Percentiles rank a stretch among this genome's conserved stretches.
Conservation (phyloP, 2,113 vertebrate species). For the Ictidomys tridecemlineatus region DNA sequence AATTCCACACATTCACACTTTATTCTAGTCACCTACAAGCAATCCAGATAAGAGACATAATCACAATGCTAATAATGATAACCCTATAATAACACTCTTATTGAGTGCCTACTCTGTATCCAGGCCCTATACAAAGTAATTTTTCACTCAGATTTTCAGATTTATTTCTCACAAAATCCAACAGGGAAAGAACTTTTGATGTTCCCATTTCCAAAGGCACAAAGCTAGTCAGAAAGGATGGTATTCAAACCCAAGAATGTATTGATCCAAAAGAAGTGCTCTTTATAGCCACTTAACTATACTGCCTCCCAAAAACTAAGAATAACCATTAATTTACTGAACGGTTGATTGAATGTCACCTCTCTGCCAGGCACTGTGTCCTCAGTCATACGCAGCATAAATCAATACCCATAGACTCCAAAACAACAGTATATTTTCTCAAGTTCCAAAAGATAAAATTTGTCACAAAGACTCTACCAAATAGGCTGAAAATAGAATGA, state of each 20-base stretch:
- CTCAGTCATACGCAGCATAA: neutral
- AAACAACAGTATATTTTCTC: constrained; percentile 22
- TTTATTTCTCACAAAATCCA: constrained; percentile 38
- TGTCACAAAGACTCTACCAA: neutral
- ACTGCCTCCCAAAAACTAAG: neutral
- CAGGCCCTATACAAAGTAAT: neutral
- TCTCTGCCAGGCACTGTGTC: neutral
- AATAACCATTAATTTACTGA: constrained; percentile 20
- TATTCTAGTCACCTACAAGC: neutral
- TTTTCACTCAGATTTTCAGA: constrained; percentile 33
- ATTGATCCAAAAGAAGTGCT: constrained; percentile 36
- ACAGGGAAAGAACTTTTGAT: neutral
- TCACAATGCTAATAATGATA: neutral
- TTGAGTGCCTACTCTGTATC: neutral
- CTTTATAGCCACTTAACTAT: neutral
- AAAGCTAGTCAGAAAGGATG: neutral
- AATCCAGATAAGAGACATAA: neutral
- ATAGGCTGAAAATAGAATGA: constrained; percentile 51
- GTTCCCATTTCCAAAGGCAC: neutral
- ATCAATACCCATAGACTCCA: neutral
- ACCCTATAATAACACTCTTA: neutral
- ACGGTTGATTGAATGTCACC: neutral
- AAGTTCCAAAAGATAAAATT: constrained; percentile 41
- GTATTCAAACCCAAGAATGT: neutral
- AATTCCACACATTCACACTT: neutral